Conservation (phyloP, 1,140 invertebrate species). For the Drosophila bocki region DNA sequence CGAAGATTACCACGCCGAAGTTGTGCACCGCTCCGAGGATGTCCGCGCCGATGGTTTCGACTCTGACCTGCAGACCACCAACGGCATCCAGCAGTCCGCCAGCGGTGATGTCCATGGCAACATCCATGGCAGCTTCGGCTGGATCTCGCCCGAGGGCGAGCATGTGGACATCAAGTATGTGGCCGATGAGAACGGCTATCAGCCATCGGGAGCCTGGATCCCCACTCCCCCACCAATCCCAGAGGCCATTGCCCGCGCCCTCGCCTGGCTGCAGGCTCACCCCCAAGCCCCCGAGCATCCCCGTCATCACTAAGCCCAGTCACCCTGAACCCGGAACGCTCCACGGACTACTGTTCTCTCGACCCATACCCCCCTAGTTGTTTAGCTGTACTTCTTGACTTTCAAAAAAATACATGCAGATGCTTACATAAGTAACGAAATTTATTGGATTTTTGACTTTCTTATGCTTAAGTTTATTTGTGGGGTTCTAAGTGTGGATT, state of each 20-base stretch:
- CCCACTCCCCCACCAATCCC: conserved; percentile 89
- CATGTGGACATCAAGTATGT: conserved; percentile 86
- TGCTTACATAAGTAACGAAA: conserved; percentile 41
- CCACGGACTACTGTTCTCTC: conserved; percentile 43
- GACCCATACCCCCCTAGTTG: conserved; percentile 20
- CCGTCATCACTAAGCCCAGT: conserved; percentile 30
- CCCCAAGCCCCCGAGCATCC: conserved; percentile 25
- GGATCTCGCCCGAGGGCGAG: conserved; percentile 80
- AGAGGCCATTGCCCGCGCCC: conserved; percentile 86
- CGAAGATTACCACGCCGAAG: conserved; percentile 60
- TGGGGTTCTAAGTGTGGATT: neutral
- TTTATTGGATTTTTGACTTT: neutral
- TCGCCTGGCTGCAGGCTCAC: conserved; percentile 41
- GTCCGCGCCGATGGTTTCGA: conserved; percentile 61
- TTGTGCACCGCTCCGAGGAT: conserved; percentile 28
- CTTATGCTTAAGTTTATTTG: neutral
- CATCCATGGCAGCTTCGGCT: conserved; percentile 52
- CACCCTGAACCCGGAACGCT: conserved; percentile 11
- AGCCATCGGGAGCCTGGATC: conserved; percentile 85
- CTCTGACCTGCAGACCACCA: conserved; percentile 86
- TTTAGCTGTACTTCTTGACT: conserved; percentile 42
- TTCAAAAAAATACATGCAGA: conserved; percentile 50
- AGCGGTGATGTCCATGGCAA: conserved; percentile 75
- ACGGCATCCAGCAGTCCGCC: conserved; percentile 85
- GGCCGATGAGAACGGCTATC: conserved; percentile 87